Conservation (phyloP, 2,888 invertebrate genomes). For the Caenorhabditis afra region DNA sequence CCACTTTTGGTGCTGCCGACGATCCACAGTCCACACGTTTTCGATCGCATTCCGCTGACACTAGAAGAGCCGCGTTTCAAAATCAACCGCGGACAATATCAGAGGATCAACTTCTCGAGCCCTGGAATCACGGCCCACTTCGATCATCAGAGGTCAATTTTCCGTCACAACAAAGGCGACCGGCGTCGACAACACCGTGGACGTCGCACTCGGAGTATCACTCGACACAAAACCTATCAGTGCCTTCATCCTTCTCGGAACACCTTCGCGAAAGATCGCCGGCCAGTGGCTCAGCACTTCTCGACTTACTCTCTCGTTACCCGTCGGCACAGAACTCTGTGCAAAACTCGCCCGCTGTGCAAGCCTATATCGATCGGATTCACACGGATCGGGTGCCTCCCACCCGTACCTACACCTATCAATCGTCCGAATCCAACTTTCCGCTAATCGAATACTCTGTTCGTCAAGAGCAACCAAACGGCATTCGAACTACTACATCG, state of each 20-base stretch:
- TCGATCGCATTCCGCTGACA: slow-evolving; percentile 59
- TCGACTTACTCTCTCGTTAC: slow-evolving; percentile 69
- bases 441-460: slow-evolving; percentile 65
- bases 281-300: slow-evolving; percentile 70
- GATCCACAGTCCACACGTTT: slow-evolving; percentile 41
- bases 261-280: slow-evolving; percentile 71
- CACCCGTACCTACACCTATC: slow-evolving; percentile 39
- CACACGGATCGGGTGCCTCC: slow-evolving; percentile 34
- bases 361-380: slow-evolving; percentile 52
- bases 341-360: slow-evolving; percentile 51
- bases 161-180: slow-evolving; percentile 55
- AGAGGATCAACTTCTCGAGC: slow-evolving; percentile 41
- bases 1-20: slow-evolving; percentile 35
- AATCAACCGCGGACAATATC: slow-evolving; percentile 51
- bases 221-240: slow-evolving; percentile 46
- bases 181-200: slow-evolving; percentile 61
- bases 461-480: slow-evolving; percentile 49
- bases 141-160: slow-evolving; percentile 51
- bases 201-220: slow-evolving; percentile 50
- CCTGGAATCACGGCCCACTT: slow-evolving; percentile 42
- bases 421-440: slow-evolving; percentile 50
- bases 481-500: slow-evolving; percentile 36
- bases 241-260: slow-evolving; percentile 60
- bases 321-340: slow-evolving; percentile 67
- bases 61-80: slow-evolving; percentile 55